These are phyloP conservation scores for Falco peregrinus DNA, from an alignment of 2,797 vertebrate species.

Conservation along the genomic window DNA sequence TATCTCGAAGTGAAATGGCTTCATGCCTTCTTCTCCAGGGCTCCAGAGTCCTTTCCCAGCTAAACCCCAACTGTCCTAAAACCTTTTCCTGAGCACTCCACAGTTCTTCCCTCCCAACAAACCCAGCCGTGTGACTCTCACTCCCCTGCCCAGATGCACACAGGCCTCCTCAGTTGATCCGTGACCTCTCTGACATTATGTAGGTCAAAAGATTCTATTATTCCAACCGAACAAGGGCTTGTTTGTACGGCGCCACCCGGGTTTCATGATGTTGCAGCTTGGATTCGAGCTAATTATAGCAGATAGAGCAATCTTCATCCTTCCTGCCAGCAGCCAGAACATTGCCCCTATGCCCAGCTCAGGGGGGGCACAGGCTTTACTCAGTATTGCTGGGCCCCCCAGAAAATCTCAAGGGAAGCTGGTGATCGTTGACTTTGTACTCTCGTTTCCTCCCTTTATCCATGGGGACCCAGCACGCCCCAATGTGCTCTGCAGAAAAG, in stretches of 20 bases:
- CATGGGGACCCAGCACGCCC: neutral
- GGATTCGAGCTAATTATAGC: constrained; percentile 25
- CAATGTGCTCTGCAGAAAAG: neutral
- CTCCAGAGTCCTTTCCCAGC: neutral
- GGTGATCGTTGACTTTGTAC: neutral
- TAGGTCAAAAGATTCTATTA: neutral
- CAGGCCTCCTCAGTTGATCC: neutral
- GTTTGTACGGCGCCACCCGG: neutral
- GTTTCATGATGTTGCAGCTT: neutral
- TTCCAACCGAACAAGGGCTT: neutral
- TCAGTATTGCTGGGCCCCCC: neutral
- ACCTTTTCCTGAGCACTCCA: neutral
- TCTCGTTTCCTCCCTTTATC: neutral
- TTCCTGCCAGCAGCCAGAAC: neutral
- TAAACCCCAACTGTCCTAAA: neutral
- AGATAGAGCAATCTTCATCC: neutral
- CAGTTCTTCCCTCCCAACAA: neutral
- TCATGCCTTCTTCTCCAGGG: neutral
- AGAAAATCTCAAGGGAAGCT: neutral
- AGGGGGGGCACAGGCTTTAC: accelerated
- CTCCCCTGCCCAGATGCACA: neutral
- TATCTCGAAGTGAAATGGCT: neutral
- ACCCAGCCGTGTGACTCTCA: neutral
- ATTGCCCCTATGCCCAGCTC: neutral
- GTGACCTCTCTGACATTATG: neutral